Conservation (phyloP, 2,113 vertebrate species). For the Mesocricetus auratus region DNA sequence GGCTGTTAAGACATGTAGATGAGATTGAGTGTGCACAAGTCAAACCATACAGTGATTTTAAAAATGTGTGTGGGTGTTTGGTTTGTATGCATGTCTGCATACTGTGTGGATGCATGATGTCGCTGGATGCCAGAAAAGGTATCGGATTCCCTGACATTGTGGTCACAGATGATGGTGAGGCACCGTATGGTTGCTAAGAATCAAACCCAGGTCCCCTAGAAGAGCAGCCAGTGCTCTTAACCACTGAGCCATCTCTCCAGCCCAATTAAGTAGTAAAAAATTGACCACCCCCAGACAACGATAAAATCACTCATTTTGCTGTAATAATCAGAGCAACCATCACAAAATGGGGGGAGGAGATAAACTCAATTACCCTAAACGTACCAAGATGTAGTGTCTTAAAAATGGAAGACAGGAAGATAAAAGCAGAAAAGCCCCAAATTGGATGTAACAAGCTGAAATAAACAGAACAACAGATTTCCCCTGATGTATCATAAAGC, state of each 20-base stretch:
- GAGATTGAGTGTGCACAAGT: background rate
- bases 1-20: background rate
- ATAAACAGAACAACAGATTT: background rate
- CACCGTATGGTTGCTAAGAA: rapidly evolving
- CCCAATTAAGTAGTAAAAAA: background rate
- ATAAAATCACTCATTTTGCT: background rate
- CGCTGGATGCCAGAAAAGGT: background rate
- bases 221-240: background rate
- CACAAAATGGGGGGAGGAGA: background rate
- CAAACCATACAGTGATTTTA: background rate
- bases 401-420: background rate
- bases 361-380: background rate
- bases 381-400: background rate
- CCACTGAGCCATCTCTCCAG: background rate
- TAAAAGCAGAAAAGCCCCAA: background rate
- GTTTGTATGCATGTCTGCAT: background rate
- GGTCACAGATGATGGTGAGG: background rate
- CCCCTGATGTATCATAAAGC: no score
- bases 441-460: background rate
- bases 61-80: background rate
- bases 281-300: background rate
- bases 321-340: background rate
- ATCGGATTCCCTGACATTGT: background rate
- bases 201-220: background rate
- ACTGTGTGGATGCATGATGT: background rate